A percentile compares a stretch with the other conserved stretches of the same genome.
Conservation (phyloP, 1,140 invertebrate genomes). For the Megalopta genalis region DNA sequence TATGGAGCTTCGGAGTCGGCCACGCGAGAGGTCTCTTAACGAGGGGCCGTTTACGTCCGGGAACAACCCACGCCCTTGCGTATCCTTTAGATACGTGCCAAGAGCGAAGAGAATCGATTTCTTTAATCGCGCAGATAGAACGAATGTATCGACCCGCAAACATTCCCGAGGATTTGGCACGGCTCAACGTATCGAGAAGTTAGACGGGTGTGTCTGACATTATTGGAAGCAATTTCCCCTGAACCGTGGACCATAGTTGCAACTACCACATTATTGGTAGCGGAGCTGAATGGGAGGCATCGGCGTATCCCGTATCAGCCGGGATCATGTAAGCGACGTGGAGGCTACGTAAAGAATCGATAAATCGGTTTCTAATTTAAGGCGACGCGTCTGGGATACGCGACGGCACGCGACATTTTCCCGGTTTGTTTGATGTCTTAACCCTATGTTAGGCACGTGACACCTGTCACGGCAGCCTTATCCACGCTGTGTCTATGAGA, state of each 20-base stretch:
- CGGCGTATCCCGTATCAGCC: slow-evolving; percentile 34
- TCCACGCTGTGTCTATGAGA: no score
- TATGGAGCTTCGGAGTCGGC: no score
- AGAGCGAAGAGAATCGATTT: slow-evolving; percentile 52
- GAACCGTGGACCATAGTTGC: slow-evolving; percentile 28
- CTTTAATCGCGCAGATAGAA: slow-evolving; percentile 59
- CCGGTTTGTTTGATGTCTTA: no score
- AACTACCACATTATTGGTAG: slow-evolving; percentile 48
- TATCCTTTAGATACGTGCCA: slow-evolving; percentile 37
- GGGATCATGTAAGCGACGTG: slow-evolving; percentile 39
- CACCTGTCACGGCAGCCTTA: no score
- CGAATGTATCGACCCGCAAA: slow-evolving; percentile 56
- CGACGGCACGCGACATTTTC: not conserved
- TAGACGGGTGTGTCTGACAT: slow-evolving; percentile 63
- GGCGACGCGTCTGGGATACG: not conserved
- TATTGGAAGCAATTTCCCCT: slow-evolving; percentile 63
- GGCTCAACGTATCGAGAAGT: slow-evolving; percentile 59
- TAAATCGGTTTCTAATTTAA: slow-evolving; percentile 48
- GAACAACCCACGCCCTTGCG: slow-evolving; percentile 8
- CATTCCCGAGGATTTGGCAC: slow-evolving; percentile 50
- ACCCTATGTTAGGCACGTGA: no score
- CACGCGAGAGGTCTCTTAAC: no score
- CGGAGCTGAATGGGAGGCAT: slow-evolving; percentile 29
- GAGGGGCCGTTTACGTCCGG: not conserved
- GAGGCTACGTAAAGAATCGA: slow-evolving; percentile 32